Conservation (phyloP, 2,113 vertebrate species). For the Pseudorasbora parva region DNA sequence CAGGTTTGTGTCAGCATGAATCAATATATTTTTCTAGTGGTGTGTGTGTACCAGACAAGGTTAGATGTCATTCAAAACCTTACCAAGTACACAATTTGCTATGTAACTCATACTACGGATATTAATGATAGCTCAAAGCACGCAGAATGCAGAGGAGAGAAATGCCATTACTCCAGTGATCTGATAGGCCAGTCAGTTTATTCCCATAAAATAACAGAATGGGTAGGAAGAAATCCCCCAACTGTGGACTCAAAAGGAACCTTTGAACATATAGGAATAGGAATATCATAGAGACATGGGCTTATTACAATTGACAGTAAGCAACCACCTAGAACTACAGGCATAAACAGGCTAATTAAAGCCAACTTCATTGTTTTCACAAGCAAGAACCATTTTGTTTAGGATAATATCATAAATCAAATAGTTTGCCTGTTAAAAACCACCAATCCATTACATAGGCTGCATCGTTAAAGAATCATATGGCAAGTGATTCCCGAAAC, state of each 20-base stretch:
- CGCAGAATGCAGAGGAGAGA: not conserved
- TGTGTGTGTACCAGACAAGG: not conserved
- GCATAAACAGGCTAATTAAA: not conserved
- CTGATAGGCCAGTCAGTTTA: not conserved
- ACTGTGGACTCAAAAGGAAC: not conserved
- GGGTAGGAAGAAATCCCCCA: not conserved
- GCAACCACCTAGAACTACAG: not conserved
- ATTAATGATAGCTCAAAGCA: not conserved
- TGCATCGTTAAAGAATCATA: not conserved
- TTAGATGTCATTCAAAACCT: not conserved
- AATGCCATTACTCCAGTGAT: not conserved
- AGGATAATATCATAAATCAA: not conserved
- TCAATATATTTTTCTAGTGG: not conserved
- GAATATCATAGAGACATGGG: not conserved
- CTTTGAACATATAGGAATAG: not conserved
- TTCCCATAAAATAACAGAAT: not conserved
- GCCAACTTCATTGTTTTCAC: not conserved
- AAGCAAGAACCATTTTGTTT: not conserved
- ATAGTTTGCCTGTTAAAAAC: not conserved
- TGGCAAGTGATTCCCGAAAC: not conserved
- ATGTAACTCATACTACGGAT: not conserved
- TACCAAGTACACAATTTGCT: not conserved
- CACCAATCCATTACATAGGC: not conserved
- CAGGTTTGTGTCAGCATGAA: not conserved
- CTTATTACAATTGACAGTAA: not conserved